phyloP scores from a whole-genome alignment of 2,797 vertebrate species.

The Sebastes hopkinsi region DNA sequence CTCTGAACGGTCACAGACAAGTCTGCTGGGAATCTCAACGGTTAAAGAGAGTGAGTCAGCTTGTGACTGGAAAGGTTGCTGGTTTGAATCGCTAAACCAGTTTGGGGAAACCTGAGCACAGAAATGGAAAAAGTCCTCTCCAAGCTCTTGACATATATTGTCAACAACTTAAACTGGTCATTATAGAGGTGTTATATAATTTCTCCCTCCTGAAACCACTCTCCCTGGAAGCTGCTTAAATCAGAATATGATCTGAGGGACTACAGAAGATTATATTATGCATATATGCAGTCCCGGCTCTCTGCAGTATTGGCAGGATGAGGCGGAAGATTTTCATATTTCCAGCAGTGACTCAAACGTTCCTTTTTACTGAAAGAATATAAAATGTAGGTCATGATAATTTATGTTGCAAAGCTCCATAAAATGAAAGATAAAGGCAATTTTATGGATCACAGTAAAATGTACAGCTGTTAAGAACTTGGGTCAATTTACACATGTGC shows the following conservation, averaged over 20 bases:
- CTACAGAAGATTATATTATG: conserved; percentile 34
- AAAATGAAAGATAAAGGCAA: not conserved
- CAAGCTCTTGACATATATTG: not conserved
- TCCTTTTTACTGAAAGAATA: conserved; percentile 34
- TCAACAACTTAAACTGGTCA: not conserved
- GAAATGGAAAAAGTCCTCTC: not conserved
- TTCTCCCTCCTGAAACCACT: conserved; percentile 25
- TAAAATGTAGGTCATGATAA: conserved; percentile 51
- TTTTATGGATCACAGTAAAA: not conserved
- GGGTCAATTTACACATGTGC: not conserved
- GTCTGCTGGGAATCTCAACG: not conserved
- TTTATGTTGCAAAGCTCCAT: conserved; percentile 19
- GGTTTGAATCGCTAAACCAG: not conserved
- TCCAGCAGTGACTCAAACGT: conserved; percentile 35
- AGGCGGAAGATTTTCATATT: conserved; percentile 50
- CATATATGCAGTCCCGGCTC: conserved; percentile 25
- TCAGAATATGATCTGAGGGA: conserved; percentile 22
- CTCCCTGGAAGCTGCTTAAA: conserved; percentile 18
- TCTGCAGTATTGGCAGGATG: conserved; percentile 36
- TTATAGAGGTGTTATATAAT: conserved; percentile 6
- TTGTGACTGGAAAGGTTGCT: conserved; percentile 5
- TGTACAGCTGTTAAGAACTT: not conserved
- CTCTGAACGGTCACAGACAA: not conserved
- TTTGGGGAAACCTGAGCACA: not conserved
- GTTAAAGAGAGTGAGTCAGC: not conserved